Evolutionary conservation across 2,113 vertebrate genomes (phyloP).

Genomic region (Nipponia nippon): DNA sequence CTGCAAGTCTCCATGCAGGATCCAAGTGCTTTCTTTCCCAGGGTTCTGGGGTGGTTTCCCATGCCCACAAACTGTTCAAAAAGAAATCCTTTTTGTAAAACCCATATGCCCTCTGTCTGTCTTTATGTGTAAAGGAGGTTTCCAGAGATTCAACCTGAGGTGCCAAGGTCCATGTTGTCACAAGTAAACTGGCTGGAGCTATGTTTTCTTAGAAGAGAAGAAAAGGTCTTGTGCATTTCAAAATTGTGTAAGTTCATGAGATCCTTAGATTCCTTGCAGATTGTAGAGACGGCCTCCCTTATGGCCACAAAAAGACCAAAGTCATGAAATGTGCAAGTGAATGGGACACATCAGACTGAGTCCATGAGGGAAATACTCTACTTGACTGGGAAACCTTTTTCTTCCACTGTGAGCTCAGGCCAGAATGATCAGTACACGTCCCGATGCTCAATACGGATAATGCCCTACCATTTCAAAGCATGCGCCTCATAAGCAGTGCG

Average conservation of each 20-base stretch:
- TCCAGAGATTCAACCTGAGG: not conserved
- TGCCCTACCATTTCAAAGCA: not conserved
- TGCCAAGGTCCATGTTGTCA: not conserved
- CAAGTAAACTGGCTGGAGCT: not conserved
- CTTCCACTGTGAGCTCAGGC: not conserved
- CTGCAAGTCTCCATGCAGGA: not conserved
- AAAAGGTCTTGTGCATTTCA: not conserved
- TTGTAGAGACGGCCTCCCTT: not conserved
- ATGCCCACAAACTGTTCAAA: not conserved
- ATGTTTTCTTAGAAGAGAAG: not conserved
- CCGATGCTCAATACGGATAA: fast-evolving
- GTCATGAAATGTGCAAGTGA: not conserved
- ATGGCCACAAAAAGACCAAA: not conserved
- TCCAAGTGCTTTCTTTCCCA: not conserved
- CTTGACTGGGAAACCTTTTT: not conserved
- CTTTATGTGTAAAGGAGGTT: not conserved
- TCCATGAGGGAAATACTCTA: not conserved
- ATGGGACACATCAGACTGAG: not conserved
- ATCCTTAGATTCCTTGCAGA: not conserved
- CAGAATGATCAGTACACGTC: not conserved
- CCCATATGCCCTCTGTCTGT: not conserved
- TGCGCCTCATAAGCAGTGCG: not conserved
- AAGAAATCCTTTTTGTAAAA: not conserved
- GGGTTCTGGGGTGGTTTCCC: not conserved
- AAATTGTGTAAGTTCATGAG: not conserved